Base-by-base conservation (phyloP, 2,113 vertebrate genomes). In the Eublepharis macularius region DNA sequence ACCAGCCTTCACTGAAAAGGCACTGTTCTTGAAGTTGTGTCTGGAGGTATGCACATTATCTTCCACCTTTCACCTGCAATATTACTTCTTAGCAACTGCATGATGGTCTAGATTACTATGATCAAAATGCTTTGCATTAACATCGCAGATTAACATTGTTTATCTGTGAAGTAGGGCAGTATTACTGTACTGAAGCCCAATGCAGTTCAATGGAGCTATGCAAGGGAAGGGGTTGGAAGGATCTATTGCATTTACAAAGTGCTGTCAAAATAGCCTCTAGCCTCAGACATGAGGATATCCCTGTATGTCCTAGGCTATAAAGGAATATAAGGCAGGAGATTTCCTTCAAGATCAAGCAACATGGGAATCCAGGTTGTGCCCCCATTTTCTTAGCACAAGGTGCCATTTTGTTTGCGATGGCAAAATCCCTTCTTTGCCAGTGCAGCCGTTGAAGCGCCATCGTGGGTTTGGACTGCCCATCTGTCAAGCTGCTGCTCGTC, bases 401-500 rank as follows among this genome's bases (percentile, higher is more conserved):
- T 36, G 14, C 43, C 47, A 66, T 4, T 49, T 47, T 66, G 57
- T 45, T 32, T 72, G 49, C 66, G 19, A 19, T 54, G 21, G 73
- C 45, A 26, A 47, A 70, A 60, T 14, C 43, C 16, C 16, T 32
- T 76, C 73, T 63, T 74, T 83, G 32, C 41, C 75, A 34, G 19
- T 66, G 70, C 6, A 16, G 54, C 16, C 60, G 43, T 24, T 73
- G 41, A 34, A 80, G 24, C 13, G 9, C 24, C 54, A 75, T 65
- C 32, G 47, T 14, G 26, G 21, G 13, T 47, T 6, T 47, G 54
- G 54, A 36, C 72, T 74, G 24, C 72, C 29, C 82, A 85, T 69
- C 49, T 84, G 90, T 85, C 69, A 78, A 79, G 49, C 13, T 6
- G 12, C 63, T 76, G 85, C 4, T 73, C 34, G 81, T 90, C 66